Conservation (phyloP, 1,140 invertebrate genomes). For the Nephotettix cincticeps region DNA sequence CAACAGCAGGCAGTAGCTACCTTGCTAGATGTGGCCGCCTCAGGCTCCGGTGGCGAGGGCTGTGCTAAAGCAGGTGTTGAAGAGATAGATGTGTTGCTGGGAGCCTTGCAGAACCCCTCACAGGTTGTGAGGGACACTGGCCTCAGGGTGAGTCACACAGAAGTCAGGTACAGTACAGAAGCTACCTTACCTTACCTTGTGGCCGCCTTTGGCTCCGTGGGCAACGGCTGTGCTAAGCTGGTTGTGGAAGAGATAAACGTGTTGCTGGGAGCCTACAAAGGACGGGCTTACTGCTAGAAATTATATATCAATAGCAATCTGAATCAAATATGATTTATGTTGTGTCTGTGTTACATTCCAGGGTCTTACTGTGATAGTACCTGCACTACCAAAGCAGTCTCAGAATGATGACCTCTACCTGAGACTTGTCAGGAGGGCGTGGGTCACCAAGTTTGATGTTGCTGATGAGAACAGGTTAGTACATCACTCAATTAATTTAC, state of each 20-base stretch:
- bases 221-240: conserved; percentile 59
- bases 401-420: conserved; percentile 58
- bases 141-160: conserved; percentile 57
- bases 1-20: conserved; percentile 75
- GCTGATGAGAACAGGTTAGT: conserved; percentile 63
- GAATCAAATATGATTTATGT: no score
- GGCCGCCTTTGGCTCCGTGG: conserved; percentile 65
- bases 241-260: conserved; percentile 70
- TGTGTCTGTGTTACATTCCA: no score
- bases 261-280: conserved; percentile 72
- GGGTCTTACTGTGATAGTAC: conserved; percentile 64
- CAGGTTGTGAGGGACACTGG: conserved; percentile 77
- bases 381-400: conserved; percentile 63
- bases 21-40: conserved; percentile 72
- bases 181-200: conserved; percentile 75
- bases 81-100: conserved; percentile 77
- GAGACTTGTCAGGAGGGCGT: conserved; percentile 66
- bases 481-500: neutral
- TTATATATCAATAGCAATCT: no score
- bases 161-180: conserved; percentile 74
- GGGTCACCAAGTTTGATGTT: conserved; percentile 76
- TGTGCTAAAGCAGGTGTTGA: conserved; percentile 61
- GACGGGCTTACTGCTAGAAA: no score
- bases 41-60: conserved; percentile 61
- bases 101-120: conserved; percentile 68